Percentiles rank a stretch among this genome's conserved stretches.
These are phyloP conservation scores for Anolis carolinensis DNA, from an alignment of 2,113 vertebrate species.

Conservation along the genomic window DNA sequence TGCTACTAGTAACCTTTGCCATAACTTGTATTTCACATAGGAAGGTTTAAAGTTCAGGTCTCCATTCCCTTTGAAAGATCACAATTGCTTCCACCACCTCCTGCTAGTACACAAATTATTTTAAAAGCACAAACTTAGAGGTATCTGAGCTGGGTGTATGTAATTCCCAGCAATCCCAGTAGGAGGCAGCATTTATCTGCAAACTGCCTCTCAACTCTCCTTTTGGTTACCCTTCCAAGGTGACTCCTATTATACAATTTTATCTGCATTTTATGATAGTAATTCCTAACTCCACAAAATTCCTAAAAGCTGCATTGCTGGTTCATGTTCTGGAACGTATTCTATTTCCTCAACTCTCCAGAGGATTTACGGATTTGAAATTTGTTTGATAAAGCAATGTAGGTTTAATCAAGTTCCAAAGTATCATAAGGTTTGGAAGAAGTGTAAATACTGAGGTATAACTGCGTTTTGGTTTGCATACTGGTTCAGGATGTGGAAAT, in stretches of 20 bases:
- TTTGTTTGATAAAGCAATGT: background rate
- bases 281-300: background rate
- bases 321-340: background rate
- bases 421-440: background rate
- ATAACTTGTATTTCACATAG: background rate
- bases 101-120: background rate
- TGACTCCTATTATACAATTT: background rate
- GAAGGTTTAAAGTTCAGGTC: background rate
- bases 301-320: background rate
- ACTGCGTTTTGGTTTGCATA: background rate
- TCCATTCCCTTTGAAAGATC: background rate
- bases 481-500: background rate
- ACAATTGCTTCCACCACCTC: background rate
- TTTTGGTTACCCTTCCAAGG: background rate
- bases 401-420: background rate
- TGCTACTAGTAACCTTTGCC: background rate
- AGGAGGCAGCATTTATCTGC: background rate
- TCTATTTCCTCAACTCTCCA: background rate
- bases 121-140: background rate
- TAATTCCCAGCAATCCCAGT: accelerated
- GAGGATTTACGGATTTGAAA: background rate
- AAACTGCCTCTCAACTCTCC: background rate
- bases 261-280: background rate
- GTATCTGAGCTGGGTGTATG: background rate
- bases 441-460: background rate